Evolutionary conservation across 2,113 vertebrate genomes (phyloP), one percentile per base, ranked within the genome.

Genomic region (Pygoscelis adeliae): DNA sequence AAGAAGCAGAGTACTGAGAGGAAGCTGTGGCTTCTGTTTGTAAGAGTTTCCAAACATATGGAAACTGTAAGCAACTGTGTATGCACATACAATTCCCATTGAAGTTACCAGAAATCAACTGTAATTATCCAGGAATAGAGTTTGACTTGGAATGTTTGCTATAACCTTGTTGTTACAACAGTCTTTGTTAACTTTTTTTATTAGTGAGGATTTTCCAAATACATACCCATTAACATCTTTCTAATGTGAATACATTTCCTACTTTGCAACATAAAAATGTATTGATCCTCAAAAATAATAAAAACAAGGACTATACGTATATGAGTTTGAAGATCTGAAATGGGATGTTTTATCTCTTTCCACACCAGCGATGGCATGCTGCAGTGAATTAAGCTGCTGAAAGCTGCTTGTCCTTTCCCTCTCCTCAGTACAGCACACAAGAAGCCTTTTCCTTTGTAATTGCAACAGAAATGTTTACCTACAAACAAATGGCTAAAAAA

Each of bases 281-380:
- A 3, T 13, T 52, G 17, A 42, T 34, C 42, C 15, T 52, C 29
- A 47, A 38, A 53, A 89, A 46, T 26, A 13, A 30, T 6, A 70
- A 22, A 59, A 67, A 16, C 2, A 1, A n/a, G 38, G 42, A 8
- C 2, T 34, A 0, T 5, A 2, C 0, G 2, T 23, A 2, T 10
- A 1, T 4, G 1, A 32, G 5, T 58, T 49, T 63, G 67, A 47
- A n/a, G 44, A 7, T 61, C 16, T 40, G 58, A 30, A 14, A 15
- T 15, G 15, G 38, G 44, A 20, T 26, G 9, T 15, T 20, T 53
- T 12, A 6, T 47, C 13, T 74, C 21, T 49, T 78, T 58, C 30
- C n/a, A 32, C 6, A 25, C 11, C n/a, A 66, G 3, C 2, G 5
- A 6, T 52, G 26, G 6, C 15, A 42, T 7, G 34, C 21, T 34